Evolutionary conservation across 1,140 invertebrate species (phyloP).

Genomic region (Chrysoperla carnea): DNA sequence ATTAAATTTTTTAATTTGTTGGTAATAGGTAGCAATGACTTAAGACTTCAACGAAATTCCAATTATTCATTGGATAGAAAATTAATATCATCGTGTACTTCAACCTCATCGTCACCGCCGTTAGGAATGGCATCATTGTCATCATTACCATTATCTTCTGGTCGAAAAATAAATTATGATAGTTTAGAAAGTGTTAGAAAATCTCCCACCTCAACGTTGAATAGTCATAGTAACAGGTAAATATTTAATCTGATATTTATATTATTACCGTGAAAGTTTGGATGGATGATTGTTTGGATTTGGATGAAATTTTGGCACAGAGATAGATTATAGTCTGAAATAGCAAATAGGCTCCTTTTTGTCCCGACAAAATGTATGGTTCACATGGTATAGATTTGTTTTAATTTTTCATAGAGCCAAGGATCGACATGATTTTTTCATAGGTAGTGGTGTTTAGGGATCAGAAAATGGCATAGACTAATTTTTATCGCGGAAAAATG

Average conservation of each 20-base stretch:
- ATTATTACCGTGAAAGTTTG: background rate
- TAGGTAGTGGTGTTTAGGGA: no score
- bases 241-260: no score
- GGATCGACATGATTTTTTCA: no score
- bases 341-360: no score
- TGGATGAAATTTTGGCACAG: no score
- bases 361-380: no score
- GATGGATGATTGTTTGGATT: background rate
- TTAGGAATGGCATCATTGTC: slow-evolving; percentile 34
- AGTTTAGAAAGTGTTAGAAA: slow-evolving; percentile 26
- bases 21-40: slow-evolving; percentile 35
- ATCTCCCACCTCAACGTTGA: slow-evolving; percentile 18
- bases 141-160: slow-evolving; percentile 21
- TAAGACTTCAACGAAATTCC: slow-evolving; percentile 22
- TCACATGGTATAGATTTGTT: no score
- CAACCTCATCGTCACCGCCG: slow-evolving; percentile 26
- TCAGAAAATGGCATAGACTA: no score
- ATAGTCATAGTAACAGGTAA: slow-evolving; percentile 15
- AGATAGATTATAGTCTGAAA: no score
- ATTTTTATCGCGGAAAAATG: no score
- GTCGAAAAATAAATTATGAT: slow-evolving; percentile 24
- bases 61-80: slow-evolving; percentile 29
- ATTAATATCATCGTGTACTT: slow-evolving; percentile 27
- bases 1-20: slow-evolving; percentile 2
- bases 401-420: no score